Base-by-base conservation (phyloP, 2,888 invertebrate genomes). In the Ectropis crepuscularia region DNA sequence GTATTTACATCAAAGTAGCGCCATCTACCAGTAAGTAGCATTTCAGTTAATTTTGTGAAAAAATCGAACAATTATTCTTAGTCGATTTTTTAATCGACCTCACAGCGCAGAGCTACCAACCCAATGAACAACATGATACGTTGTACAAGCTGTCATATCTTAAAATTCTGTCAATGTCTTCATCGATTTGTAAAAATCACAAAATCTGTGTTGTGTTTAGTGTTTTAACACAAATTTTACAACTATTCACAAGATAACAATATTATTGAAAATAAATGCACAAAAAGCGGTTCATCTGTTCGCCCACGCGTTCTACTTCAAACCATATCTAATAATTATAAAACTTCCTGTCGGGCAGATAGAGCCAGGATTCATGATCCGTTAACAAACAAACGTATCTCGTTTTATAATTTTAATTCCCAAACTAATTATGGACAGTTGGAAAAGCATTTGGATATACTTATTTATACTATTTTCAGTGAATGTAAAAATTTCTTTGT, bases 381-480 rank as follows among this genome's bases (percentile, higher is more conserved):
- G 45, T 47, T 58, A 53, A 43, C 43, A 60, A 51, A 7, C 10
- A 45, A 16, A 50, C 50, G 11, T 36, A 37, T 48, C n/a, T 11
- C n/a, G 5, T 9, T 7, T n/a, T n/a, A 48, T 41, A 67, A n/a
- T 61, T 42, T 53, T 36, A 48, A 57, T 36, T 68, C 57, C 48
- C 61, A 53, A 28, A 62, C 49, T 59, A 71, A 72, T 69, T 65
- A 81, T 81, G 77, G 73, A 74, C 67, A 74, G 59, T 70, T 70
- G 61, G 65, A 68, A 48, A 68, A 69, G 72, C 57, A 58, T 75
- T 63, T 76, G 74, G 64, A 43, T 79, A 36, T 68, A 62, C 69
- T 72, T 87, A 68, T 77, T 84, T 69, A 70, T 85, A 65, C 66
- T 87, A 63, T 70, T 87, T 69, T 71, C 78, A 58, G 60, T 86